Evolutionary conservation across 2,888 invertebrate genomes (phyloP).

Genomic region (Tenthredo mesomela): DNA sequence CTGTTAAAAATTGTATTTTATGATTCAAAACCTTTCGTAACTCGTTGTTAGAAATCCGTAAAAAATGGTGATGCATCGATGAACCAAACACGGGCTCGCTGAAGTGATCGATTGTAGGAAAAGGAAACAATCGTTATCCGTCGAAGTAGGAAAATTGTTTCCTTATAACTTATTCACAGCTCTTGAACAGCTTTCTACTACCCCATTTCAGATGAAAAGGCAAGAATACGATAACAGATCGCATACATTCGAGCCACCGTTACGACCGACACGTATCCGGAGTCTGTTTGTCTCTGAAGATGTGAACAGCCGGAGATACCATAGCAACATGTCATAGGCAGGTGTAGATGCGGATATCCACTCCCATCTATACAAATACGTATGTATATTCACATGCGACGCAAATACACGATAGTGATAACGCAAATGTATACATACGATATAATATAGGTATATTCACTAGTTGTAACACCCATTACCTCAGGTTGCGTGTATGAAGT

Average conservation of each 20-base stretch:
- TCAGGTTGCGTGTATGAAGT: neutral
- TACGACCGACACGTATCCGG: neutral
- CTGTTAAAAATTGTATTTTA: neutral
- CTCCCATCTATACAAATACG: slow-evolving; percentile 10
- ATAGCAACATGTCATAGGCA: slow-evolving; percentile 7
- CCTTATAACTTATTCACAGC: slow-evolving; percentile 35
- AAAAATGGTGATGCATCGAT: neutral
- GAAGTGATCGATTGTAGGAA: slow-evolving; percentile 13
- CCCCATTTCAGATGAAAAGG: neutral
- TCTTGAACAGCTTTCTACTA: slow-evolving; percentile 9
- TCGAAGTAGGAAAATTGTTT: slow-evolving; percentile 30
- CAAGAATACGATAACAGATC: slow-evolving; percentile 26
- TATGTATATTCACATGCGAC: neutral
- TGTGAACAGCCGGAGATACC: slow-evolving; percentile 13
- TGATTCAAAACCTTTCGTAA: neutral
- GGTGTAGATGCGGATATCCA: slow-evolving; percentile 18
- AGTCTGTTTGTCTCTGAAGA: slow-evolving; percentile 36
- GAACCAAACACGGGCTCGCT: neutral
- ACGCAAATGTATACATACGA: neutral
- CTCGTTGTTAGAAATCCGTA: neutral
- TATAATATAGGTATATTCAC: slow-evolving; percentile 11
- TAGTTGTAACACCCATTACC: neutral
- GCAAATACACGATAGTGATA: slow-evolving; percentile 3
- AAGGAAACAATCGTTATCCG: neutral
- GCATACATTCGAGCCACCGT: slow-evolving; percentile 17